Evolutionary conservation across 1,140 invertebrate genomes (phyloP), one percentile per base, ranked within the genome.

Genomic region (Octopus bimaculoides): DNA sequence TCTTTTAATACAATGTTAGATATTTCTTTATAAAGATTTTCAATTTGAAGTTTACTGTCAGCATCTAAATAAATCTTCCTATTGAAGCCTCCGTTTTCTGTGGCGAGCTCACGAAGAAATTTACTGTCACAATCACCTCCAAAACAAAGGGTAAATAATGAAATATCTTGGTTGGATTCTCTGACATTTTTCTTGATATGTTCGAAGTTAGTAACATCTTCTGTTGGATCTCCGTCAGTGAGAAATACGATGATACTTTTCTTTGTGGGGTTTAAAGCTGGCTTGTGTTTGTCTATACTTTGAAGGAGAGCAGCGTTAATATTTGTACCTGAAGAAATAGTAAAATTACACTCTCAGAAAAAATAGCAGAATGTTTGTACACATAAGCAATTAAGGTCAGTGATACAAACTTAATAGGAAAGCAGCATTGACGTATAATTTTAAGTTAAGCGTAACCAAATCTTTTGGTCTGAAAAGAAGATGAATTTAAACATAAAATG

Each of bases 31-130:
- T 94, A 95, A 88, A 95, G 94, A 84, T 93, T 92, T 56, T 92
- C 90, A 10, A 95, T 90, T 88, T 95, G 94, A 26, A 94, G 88
- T 75, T 92, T 91, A 5, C 94, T 93, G 88, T 95, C 94, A 0
- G 93, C 90, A 55, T 92, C 94, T 88, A 94, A 93, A 87, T 95
- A 95, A 77, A 95, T 95, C 86, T 93, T 93, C 41, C 94, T 90
- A 80, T 93, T 92, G 86, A 94, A 93, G 4, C 93, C 94, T 20
- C 91, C 86, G 87, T 94, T 94, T 80, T 92, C 91, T 17, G 93
- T 86, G 0, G 93, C 92, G 7, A 95, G 79, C 85, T 93, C 93
- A 82, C 93, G 92, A 4, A 94, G 88, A 84, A 94, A 93, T 71
- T 91, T 90, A 76, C 92, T 92, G 86, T 95, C 93, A 0, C 93